phyloP scores from a whole-genome alignment of 2,797 vertebrate species.

The Agapornis canus region DNA sequence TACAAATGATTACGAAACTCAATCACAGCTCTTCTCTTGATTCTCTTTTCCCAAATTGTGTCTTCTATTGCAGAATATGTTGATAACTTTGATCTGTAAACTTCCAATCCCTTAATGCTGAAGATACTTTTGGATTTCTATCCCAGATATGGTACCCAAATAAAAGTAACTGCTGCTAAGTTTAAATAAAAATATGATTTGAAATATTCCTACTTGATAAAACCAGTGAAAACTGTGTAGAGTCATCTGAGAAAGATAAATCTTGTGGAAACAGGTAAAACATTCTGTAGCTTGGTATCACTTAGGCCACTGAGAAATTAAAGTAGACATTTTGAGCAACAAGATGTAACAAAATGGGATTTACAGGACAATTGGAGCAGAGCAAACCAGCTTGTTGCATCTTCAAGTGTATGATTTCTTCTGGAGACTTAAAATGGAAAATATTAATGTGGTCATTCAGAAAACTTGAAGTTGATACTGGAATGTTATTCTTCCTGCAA shows the following conservation, averaged over 20 bases:
- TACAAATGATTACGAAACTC: not conserved
- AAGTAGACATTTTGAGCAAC: not conserved
- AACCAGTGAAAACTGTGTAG: not conserved
- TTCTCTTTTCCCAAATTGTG: not conserved
- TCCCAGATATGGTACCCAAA: not conserved
- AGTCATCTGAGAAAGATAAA: not conserved
- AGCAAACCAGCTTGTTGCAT: not conserved
- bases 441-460: not conserved
- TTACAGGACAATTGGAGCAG: not conserved
- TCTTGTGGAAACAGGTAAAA: not conserved
- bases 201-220: not conserved
- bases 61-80: not conserved
- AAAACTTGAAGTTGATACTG: not conserved
- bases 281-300: not conserved
- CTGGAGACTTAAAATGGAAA: not conserved
- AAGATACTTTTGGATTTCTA: not conserved
- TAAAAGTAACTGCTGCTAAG: not conserved
- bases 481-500: not conserved
- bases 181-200: not conserved
- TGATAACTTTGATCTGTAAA: not conserved
- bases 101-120: not conserved
- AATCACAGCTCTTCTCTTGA: not conserved
- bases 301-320: not conserved
- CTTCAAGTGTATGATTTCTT: not conserved
- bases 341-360: not conserved